Evolutionary conservation across 2,113 vertebrate species (phyloP), one percentile per base, ranked within the genome.

Genomic region (Alaudala cheleensis): DNA sequence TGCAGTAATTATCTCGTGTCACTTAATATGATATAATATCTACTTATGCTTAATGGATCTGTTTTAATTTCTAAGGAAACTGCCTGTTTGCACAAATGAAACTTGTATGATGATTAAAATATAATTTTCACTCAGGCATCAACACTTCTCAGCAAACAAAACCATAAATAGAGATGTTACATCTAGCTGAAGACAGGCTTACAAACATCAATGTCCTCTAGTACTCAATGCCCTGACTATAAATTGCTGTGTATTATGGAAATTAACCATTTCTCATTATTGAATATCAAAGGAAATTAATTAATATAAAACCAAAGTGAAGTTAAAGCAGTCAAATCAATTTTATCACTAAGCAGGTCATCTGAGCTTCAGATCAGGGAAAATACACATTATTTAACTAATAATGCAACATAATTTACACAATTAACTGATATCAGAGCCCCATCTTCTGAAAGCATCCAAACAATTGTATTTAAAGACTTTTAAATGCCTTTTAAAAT

Each of bases 21-120:
- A 82, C 81, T 92, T 92, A 80, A 64, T 86, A 57, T 79, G 88
- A 97, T 87, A 78, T 62, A 94, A 89, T 45, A 80, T 45, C 65
- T 74, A 66, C 78, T 91, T 90, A 86, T 29, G 29, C 47, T 54
- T 69, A 76, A 70, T 67, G 65, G 70, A 66, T 61, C 76, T 13
- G 45, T 31, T 84, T 95, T 95, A 56, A 77, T 92, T 91, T 94
- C 76, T 37, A 51, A 90, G 83, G 84, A 91, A 91, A 78, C 15
- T 72, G 94, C 79, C 54, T 78, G 69, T 90, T 81, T 67, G 58
- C 37, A 77, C 85, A 92, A 90, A 67, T 74, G 74, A 86, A 92
- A 88, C 39, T 47, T 42, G 62, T 56, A 21, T 1, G 26, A 85
- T 89, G 90, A 71, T 94, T 81, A 95, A 95, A 95, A 92, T 66